Base-by-base conservation (phyloP, 1,140 invertebrate species). In the Tetramorium parvispinum region DNA sequence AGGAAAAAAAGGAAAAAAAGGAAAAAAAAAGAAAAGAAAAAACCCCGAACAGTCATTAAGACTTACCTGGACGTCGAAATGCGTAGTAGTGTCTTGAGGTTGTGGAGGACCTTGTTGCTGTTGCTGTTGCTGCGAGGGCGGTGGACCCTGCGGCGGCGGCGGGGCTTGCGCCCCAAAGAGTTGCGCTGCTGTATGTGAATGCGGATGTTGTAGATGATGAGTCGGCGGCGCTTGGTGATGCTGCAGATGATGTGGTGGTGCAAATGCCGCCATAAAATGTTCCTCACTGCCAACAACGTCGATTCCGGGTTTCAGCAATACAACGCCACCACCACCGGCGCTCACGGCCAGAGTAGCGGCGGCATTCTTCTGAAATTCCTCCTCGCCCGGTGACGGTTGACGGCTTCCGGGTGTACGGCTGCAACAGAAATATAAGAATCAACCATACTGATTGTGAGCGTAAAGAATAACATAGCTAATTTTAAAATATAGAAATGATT, bases 381-480 rank as follows among this genome's bases (percentile, higher is more conserved):
- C 98, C 93, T 98, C 98, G 11, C 98, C 98, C 4, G 98, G 98
- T 10, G 98, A 98, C 27, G 98, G 98, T 93, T 99, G 98, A 91
- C 98, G 96, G 89, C 98, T 98, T n/a, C 98, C 98, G 6, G 97
- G 97, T 85, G 97, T 98, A 81, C 98, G 97, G 93, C 97, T 98
- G 94, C 13, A 96, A 96, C 63, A 37, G 66, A 85, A 79, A 57
- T 55, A 82, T 63, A 79, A 82, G 43, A 51, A n/a, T 79, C 24
- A 49, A 70, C 51, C 59, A 49, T 3, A 65, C 13, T 37, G 5
- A 32, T 32, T 32, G 32, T 32, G 32, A 4, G 32, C 51, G 10
- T 27, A 8, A 79, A 1, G n/a, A 53, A 37, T n/a, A 16, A 10
- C 8, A 6, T 32, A 51, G 11, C 6, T n/a, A 46, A 78, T 0